Evolutionary conservation across 2,797 vertebrate genomes (phyloP).

Genomic region (Notolabrus celidotus): DNA sequence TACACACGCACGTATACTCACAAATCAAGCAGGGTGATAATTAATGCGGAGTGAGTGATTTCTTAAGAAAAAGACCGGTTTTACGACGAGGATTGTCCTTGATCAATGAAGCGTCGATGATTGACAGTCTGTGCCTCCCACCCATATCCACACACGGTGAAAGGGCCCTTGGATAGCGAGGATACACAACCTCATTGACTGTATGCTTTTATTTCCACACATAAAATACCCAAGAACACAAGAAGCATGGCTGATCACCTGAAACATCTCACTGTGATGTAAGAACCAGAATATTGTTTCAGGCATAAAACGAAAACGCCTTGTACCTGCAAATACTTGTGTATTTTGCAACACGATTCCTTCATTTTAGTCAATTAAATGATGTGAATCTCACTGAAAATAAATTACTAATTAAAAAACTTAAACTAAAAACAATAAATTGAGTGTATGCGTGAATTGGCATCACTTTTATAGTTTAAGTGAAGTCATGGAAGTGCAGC

Average conservation of each 20-base stretch:
- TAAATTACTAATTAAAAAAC: background rate
- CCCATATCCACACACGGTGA: constrained; percentile 77
- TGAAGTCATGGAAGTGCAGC: constrained; percentile 7
- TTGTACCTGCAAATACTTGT: constrained; percentile 1
- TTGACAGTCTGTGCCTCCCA: constrained; percentile 82
- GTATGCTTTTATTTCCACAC: constrained; percentile 49
- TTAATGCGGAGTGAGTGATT: constrained; percentile 90
- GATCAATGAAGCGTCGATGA: constrained; percentile 85
- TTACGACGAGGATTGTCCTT: constrained; percentile 85
- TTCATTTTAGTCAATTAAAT: background rate
- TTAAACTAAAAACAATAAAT: background rate
- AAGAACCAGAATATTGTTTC: background rate
- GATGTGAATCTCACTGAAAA: background rate
- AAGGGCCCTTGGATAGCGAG: constrained; percentile 77
- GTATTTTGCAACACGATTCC: background rate
- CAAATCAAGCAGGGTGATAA: constrained; percentile 79
- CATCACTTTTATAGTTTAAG: constrained; percentile 13
- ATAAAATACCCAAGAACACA: constrained; percentile 39
- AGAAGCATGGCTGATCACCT: constrained; percentile 13
- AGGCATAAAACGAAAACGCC: background rate
- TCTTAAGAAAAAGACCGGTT: constrained; percentile 87
- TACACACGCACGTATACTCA: constrained; percentile 35
- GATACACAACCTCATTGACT: constrained; percentile 54
- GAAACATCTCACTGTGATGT: constrained; percentile 16
- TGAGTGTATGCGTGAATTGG: background rate